Evolutionary conservation across 2,797 vertebrate genomes (phyloP).

Genomic region (Emys orbicularis): DNA sequence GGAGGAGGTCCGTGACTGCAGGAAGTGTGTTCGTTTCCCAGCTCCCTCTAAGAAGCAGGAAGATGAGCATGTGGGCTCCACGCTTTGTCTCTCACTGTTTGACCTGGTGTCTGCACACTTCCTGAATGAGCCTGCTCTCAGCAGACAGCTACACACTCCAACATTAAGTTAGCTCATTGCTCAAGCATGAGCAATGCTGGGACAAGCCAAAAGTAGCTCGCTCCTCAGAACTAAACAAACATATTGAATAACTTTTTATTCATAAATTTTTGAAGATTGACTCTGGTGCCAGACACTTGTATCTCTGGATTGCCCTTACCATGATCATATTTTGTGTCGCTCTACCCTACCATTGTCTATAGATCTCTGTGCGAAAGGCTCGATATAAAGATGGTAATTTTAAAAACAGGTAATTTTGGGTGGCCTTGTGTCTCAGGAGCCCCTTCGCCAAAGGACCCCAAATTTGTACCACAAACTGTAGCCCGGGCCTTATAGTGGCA

Average conservation of each 20-base stretch:
- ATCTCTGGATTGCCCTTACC: background rate
- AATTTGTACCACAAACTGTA: background rate
- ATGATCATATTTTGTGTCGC: background rate
- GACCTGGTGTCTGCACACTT: background rate
- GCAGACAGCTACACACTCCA: background rate
- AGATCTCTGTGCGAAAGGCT: background rate
- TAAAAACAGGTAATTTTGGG: background rate
- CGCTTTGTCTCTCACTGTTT: background rate
- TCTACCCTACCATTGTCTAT: background rate
- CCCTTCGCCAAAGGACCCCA: background rate
- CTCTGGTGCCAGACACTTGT: background rate
- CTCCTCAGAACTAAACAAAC: background rate
- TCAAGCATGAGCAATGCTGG: background rate
- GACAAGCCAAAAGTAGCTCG: background rate
- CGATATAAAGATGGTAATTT: background rate
- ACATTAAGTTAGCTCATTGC: background rate
- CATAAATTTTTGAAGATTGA: background rate
- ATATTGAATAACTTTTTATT: background rate
- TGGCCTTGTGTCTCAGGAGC: background rate
- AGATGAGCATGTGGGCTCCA: background rate
- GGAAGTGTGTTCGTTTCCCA: background rate
- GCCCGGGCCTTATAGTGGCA: background rate
- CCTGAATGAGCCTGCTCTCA: background rate
- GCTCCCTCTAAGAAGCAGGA: background rate
- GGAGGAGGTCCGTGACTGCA: background rate